Base-by-base conservation (phyloP, 2,888 invertebrate genomes). In the Zeuzera pyrina region DNA sequence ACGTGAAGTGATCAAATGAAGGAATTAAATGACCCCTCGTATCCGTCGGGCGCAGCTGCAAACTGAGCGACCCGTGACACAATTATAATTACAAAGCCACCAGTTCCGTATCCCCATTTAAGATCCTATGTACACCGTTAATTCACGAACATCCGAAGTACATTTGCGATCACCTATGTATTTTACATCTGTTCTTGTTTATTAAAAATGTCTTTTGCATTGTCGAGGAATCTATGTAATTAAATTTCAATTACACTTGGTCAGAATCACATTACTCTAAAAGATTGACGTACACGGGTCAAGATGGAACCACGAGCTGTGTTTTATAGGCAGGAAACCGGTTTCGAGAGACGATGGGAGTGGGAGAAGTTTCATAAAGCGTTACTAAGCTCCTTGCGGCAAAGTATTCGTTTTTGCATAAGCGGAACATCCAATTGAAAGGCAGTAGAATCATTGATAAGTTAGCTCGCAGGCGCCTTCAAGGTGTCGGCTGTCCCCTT, bases 21-120 rank as follows among this genome's bases (percentile, higher is more conserved):
- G 62, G 57, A 70, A 64, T 74, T 74, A 72, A 61, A 58, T 81
- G 81, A 81, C 81, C 81, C 74, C 67, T 67, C 61, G 59, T 69
- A 74, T 79, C 81, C 81, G 79, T 54, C 53, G 61, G 43, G 45
- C 49, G 69, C 81, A 78, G 77, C 77, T 79, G 79, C 70, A 14
- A 29, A 10, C 8, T 31, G 33, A 38, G 39, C 49, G 55, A 57
- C 57, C 55, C 56, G 54, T 63, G 62, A 61, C 65, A 54, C 57
- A 62, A 50, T 64, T 63, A 45, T 71, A 71, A 73, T 74, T 73
- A 54, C 54, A 47, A 51, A 54, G 47, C 52, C 58, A 56, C 51
- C 42, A 41, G 35, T 51, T 49, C 47, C 42, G 42, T 44, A 40
- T 55, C 45, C 52, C 51, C 52, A 48, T 49, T 51, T 55, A 47